phyloP scores from a whole-genome alignment of 2,113 vertebrate genomes.

The Morone saxatilis region DNA sequence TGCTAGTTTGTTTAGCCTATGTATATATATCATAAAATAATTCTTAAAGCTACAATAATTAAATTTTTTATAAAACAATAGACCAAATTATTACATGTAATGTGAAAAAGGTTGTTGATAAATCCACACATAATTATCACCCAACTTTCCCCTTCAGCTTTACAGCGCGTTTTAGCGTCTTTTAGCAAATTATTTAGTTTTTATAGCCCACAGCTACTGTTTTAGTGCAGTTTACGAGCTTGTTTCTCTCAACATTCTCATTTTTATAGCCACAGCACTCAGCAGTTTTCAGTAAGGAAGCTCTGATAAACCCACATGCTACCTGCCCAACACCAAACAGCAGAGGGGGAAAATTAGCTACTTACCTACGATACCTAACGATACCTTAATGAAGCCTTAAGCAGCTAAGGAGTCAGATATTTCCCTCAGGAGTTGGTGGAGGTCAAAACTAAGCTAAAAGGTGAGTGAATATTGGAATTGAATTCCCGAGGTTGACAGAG shows the following conservation, averaged over 20 bases:
- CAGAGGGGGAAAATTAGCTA: background rate
- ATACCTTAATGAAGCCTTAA: conserved; percentile 1
- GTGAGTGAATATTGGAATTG: background rate
- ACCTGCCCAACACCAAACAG: background rate
- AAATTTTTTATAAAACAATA: background rate
- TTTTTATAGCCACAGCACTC: background rate
- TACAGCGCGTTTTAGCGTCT: background rate
- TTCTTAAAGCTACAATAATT: background rate
- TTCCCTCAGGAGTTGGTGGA: background rate
- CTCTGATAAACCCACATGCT: background rate
- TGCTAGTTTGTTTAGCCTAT: background rate
- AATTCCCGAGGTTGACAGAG: background rate
- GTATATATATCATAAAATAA: background rate
- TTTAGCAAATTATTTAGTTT: conserved; percentile 3
- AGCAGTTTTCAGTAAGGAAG: background rate
- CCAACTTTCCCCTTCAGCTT: background rate
- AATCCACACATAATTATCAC: background rate
- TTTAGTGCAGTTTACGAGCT: background rate
- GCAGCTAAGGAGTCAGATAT: background rate
- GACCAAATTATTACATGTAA: background rate
- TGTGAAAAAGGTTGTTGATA: background rate
- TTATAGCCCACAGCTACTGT: background rate
- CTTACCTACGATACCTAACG: too few species aligned
- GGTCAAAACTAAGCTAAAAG: background rate
- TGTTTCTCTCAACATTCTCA: background rate